Base-by-base conservation (phyloP, 2,797 vertebrate species). In the Acanthornis magna region DNA sequence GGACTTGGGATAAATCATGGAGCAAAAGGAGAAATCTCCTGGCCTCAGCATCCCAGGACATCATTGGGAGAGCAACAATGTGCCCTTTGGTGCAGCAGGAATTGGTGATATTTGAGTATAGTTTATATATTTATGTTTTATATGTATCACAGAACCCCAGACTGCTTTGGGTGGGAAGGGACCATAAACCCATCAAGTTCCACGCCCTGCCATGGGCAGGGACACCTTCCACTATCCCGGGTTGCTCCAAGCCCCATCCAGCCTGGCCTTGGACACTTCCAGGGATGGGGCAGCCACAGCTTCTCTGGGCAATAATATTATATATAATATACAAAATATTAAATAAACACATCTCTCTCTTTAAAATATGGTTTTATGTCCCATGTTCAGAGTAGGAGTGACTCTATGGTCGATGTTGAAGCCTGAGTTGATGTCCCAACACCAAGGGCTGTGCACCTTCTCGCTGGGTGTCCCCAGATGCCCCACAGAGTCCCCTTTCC, bases 161-260 rank as follows among this genome's bases (percentile, higher is more conserved):
- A 62, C 16, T 29, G 34, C 13, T 62, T 48, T 51, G 72, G 23
- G n/a, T 19, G 36, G 58, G 17, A 58, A 83, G 29, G n/a, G n/a
- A 58, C 25, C 50, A 45, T 11, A 63, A 76, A 63, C 7, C 12
- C 57, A 51, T 13, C 11, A 6, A 30, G 17, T 30, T 5, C 23
- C 22, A 62, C 16, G 3, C 11, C 22, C 19, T 76, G 43, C 32
- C 50, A n/a, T 3, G 10, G 27, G 16, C 36, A 63, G 57, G 20
- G 16, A 63, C 57, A 57, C 3, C n/a, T 62, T 17, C n/a, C 43
- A 38, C 23, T 6, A 21, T 0, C 27, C 32, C 65, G 38, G 29
- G 20, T 1, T 51, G n/a, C 29, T 83, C 50, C 63, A 61, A 55
- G 40, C 10, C 30, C 34, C 0, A 0, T 32, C 47, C 19, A 29